Conservation (phyloP, 2,113 vertebrate genomes). For the Origma solitaria region DNA sequence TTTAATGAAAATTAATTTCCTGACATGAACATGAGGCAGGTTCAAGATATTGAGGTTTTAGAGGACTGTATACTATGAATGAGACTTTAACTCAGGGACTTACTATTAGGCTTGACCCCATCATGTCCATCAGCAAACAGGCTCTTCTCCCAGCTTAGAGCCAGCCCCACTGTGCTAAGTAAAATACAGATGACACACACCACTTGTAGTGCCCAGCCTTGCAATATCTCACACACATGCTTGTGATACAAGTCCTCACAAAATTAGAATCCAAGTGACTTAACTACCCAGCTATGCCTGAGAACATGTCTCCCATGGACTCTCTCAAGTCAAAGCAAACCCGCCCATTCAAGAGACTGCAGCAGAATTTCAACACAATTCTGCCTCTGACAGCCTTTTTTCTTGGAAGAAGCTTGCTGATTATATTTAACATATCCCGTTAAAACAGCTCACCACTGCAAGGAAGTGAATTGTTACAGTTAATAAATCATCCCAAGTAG, state of each 20-base stretch:
- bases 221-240: not conserved
- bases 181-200: not conserved
- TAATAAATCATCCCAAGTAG: not conserved
- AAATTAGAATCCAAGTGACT: slow-evolving; percentile 37
- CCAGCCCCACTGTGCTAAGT: not conserved
- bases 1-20: not conserved
- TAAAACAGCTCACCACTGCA: not conserved
- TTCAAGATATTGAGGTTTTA: not conserved
- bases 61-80: not conserved
- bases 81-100: not conserved
- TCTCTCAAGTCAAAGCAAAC: not conserved
- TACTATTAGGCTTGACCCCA: not conserved
- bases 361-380: not conserved
- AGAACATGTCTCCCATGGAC: not conserved
- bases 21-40: not conserved
- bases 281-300: slow-evolving; percentile 18
- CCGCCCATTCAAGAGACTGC: not conserved
- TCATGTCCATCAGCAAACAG: not conserved
- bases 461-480: not conserved
- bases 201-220: not conserved
- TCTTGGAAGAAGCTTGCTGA: not conserved
- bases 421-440: not conserved
- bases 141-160: not conserved
- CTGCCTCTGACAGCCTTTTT: not conserved
- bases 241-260: not conserved